Evolutionary conservation across 2,113 vertebrate species (phyloP), one percentile per base, ranked within the genome.

Genomic region (Urocynchramus pylzowi): DNA sequence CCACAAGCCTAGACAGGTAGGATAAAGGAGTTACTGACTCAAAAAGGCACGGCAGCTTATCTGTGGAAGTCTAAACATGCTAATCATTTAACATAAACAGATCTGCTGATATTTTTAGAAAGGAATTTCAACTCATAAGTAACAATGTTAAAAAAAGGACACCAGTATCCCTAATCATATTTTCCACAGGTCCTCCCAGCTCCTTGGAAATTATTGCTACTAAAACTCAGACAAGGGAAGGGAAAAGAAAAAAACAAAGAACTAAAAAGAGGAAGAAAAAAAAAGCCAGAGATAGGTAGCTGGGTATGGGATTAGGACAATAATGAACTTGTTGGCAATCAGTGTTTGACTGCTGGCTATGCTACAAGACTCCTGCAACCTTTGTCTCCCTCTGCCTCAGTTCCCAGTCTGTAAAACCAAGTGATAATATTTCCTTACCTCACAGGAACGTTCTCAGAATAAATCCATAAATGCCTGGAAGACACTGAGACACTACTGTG

Each of bases 381-480:
- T 97, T 91, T 84, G 73, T 61, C 65, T 91, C 52, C 44, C 73
- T n/a, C 10, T 65, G 41, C 57, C 65, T 90, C 49, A 84, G 92
- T 61, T 91, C 57, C 39, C 82, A 90, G 76, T 92, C 80, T 24
- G 83, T 95, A 96, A 95, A 96, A 71, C 0, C 2, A 52, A 94
- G 69, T 41, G 64, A 57, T 52, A 88, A 53, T 2, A 1, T 84
- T 95, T 76, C 57, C 92, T 41, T 97, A 97, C 96, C 96, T 97
- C 95, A 97, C 93, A 94, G 95, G 90, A 95, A 96, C 61, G 41
- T 96, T 93, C 80, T 95, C 93, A 96, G 96, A 89, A 96, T 95
- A 95, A 96, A 97, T 96, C 96, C 96, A 96, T 97, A 97, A 95
- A 97, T 84, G 92, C 61, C 83, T 87, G 90, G 74, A 91, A 96